Percentiles rank a stretch among this genome's conserved stretches.
These are phyloP conservation scores for Trogon melanurus DNA, from an alignment of 2,113 vertebrate species.

Conservation along the genomic window DNA sequence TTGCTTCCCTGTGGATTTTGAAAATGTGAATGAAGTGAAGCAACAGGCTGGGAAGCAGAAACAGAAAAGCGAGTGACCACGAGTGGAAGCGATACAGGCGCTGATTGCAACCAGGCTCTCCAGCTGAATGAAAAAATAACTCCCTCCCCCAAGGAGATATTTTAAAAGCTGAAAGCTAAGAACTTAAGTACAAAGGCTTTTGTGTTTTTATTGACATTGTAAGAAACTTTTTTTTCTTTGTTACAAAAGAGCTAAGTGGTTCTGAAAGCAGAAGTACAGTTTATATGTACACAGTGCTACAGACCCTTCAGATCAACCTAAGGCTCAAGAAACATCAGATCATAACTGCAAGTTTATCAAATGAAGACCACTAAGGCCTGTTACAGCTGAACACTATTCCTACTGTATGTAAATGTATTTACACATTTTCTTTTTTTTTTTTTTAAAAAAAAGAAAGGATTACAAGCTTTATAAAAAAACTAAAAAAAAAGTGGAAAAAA, in stretches of 20 bases:
- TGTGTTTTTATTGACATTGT: constrained; percentile 98
- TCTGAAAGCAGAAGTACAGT: constrained; percentile 84
- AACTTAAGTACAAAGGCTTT: constrained; percentile 84
- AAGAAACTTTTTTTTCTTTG: constrained; percentile 91
- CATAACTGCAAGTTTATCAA: constrained; percentile 79
- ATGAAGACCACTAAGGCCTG: constrained; percentile 77
- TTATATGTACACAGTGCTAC: constrained; percentile 76
- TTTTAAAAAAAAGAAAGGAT: constrained; percentile 74
- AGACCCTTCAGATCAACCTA: constrained; percentile 77
- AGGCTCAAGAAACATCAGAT: constrained; percentile 73
- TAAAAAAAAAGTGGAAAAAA: not conserved
- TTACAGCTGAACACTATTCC: constrained; percentile 83
- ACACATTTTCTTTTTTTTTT: constrained; percentile 73
- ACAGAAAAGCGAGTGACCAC: not conserved
- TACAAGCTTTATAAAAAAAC: constrained; percentile 77
- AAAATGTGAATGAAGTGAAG: not conserved
- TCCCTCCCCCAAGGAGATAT: not conserved
- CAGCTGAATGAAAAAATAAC: not conserved
- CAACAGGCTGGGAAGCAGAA: not conserved
- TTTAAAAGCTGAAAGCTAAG: constrained; percentile 28
- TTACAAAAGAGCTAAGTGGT: constrained; percentile 95
- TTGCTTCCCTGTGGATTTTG: not conserved
- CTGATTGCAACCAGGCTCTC: not conserved
- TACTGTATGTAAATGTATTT: constrained; percentile 91
- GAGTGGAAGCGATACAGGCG: not conserved